A percentile compares a stretch with the other conserved stretches of the same genome.
Evolutionary conservation across 2,797 vertebrate genomes (phyloP).

Genomic region (Coendou prehensilis): DNA sequence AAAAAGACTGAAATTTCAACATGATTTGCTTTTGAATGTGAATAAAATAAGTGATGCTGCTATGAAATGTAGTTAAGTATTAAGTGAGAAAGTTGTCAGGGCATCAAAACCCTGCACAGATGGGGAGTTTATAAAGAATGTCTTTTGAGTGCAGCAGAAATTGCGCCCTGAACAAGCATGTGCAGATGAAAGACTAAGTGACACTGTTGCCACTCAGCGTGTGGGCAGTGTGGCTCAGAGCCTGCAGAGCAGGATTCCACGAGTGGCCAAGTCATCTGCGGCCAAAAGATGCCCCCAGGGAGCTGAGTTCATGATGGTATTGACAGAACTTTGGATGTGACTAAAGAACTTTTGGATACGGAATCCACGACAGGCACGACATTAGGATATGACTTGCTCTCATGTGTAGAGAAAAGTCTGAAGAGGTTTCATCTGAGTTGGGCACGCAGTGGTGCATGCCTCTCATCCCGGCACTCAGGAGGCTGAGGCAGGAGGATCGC

Average conservation of each 20-base stretch:
- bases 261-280: neutral
- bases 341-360: neutral
- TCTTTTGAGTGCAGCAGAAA: neutral
- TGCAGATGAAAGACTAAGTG: neutral
- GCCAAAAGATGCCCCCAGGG: neutral
- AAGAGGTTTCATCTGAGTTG: neutral
- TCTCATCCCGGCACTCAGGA: neutral
- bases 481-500: neutral
- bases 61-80: neutral
- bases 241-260: neutral
- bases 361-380: neutral
- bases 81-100: neutral
- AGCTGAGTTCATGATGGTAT: neutral
- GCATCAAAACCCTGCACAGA: neutral
- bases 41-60: slow-evolving; percentile 12
- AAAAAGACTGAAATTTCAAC: neutral
- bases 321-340: neutral
- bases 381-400: slow-evolving; percentile 9
- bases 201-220: neutral
- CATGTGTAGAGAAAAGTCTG: slow-evolving; percentile 36
- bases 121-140: neutral
- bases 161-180: neutral
- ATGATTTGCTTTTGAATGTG: slow-evolving; percentile 9
- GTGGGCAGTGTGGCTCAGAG: neutral
- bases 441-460: neutral